These are phyloP conservation scores for Lithobius niger DNA, from an alignment of 1,140 invertebrate species.

Conservation along the genomic window DNA sequence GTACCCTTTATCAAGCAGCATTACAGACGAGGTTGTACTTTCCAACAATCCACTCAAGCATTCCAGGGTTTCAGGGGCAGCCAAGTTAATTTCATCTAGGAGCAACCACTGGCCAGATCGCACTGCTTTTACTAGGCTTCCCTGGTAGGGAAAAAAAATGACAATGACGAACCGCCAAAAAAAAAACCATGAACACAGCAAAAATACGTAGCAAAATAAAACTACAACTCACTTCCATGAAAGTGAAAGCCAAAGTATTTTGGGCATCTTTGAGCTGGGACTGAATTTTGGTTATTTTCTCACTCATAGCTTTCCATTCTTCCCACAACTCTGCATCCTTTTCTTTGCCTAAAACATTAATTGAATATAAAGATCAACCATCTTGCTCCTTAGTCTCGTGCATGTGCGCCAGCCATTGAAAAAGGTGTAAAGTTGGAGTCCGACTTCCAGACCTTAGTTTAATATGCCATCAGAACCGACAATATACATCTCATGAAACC, in stretches of 20 bases:
- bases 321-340: not conserved
- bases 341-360: not conserved
- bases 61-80: constrained; percentile 87
- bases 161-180: not conserved
- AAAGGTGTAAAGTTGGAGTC: too few species aligned
- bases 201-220: not conserved
- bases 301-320: constrained; percentile 47
- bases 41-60: constrained; percentile 88
- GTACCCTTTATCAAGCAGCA: constrained; percentile 75
- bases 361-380: too few species aligned
- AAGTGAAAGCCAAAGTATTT: constrained; percentile 70
- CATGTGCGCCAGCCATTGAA: too few species aligned
- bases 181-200: not conserved
- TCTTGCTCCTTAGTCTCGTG: too few species aligned
- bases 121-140: constrained; percentile 78
- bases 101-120: constrained; percentile 83
- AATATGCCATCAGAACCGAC: too few species aligned
- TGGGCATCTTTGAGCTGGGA: constrained; percentile 49
- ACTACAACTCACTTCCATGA: constrained; percentile 50
- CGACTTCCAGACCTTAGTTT: too few species aligned
- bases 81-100: constrained; percentile 95
- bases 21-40: constrained; percentile 56
- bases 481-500: too few species aligned
- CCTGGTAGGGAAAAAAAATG: constrained; percentile 32
- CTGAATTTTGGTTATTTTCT: constrained; percentile 49